Evolutionary conservation across 2,113 vertebrate species (phyloP), one percentile per base, ranked within the genome.

Genomic region (Tichodroma muraria): DNA sequence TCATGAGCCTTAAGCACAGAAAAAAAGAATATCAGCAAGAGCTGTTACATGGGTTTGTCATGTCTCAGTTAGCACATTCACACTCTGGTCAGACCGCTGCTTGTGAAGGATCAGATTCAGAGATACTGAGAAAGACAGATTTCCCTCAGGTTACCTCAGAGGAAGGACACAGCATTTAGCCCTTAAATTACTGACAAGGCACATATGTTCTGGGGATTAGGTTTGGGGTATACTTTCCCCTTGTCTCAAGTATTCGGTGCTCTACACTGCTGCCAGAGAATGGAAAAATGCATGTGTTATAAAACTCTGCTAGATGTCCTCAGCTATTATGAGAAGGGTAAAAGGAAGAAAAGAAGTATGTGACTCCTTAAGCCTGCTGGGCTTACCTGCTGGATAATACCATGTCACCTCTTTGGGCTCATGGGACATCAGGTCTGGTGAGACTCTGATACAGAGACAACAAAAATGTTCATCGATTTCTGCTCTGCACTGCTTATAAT

Each of bases 11-110:
- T 88, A 73, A 69, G 88, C 40, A 17, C 72, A 88, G 69, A 94
- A 85, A 88, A 94, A 91, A 70, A 88, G 93, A 94, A 4, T 88
- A 96, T 70, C 89, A 88, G 69, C 60, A 81, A 95, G 88, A 94
- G 69, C 64, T 75, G 85, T 78, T 94, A 64, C 76, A 57, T 7
- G 37, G 82, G 64, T 88, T 95, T 95, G 90, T 71, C 88, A 17
- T 84, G 77, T 90, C 82, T 94, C 88, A 68, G 86, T 94, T 94
- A 90, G 80, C 94, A 84, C 80, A 35, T 88, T 95, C 68, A 53
- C 53, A 24, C 79, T 70, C 71, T 24, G n/a, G 22, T 33, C 72
- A 91, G 60, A 37, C 79, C 85, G 87, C 68, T 95, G 76, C 60
- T 91, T 1, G 0, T 56, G 85, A 78, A 93, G 72, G 61, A 63